Percentiles rank a stretch among this genome's conserved stretches.
Evolutionary conservation across 2,888 invertebrate species (phyloP).

Genomic region (Epiblema foenella): DNA sequence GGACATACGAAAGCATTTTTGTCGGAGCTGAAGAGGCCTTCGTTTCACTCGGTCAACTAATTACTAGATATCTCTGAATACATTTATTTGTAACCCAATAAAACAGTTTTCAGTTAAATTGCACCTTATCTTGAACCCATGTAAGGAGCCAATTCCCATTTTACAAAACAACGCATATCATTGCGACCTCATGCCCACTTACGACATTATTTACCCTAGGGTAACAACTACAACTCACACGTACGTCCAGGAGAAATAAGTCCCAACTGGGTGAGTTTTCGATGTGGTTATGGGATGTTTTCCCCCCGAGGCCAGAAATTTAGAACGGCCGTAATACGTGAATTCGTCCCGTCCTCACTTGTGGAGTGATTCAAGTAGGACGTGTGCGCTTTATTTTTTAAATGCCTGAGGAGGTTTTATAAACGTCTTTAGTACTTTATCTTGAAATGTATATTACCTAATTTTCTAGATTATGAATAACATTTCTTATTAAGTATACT

Average conservation of each 20-base stretch:
- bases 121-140: conserved; percentile 24
- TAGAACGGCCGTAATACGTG: conserved; percentile 46
- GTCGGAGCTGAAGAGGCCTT: too few relatives aligned
- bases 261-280: not conserved
- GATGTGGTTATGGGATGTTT: conserved; percentile 15
- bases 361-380: conserved; percentile 41
- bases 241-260: not conserved
- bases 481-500: too few relatives aligned
- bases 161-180: conserved; percentile 13
- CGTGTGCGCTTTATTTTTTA: conserved; percentile 38
- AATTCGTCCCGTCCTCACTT: conserved; percentile 37
- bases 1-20: too few relatives aligned
- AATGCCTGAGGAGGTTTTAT: conserved; percentile 36
- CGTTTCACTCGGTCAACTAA: too few relatives aligned
- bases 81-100: conserved; percentile 2
- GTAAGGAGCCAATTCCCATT: conserved; percentile 31
- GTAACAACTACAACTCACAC: conserved; percentile 4
- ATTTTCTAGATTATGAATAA: too few relatives aligned
- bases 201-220: conserved; percentile 24
- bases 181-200: not conserved
- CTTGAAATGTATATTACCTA: not conserved
- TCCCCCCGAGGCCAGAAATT: conserved; percentile 25
- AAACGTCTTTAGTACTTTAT: conserved; percentile 28
- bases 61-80: not conserved
- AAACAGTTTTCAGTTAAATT: conserved; percentile 16